phyloP scores from a whole-genome alignment of 2,113 vertebrate genomes.

The Pardalotus punctatus region DNA sequence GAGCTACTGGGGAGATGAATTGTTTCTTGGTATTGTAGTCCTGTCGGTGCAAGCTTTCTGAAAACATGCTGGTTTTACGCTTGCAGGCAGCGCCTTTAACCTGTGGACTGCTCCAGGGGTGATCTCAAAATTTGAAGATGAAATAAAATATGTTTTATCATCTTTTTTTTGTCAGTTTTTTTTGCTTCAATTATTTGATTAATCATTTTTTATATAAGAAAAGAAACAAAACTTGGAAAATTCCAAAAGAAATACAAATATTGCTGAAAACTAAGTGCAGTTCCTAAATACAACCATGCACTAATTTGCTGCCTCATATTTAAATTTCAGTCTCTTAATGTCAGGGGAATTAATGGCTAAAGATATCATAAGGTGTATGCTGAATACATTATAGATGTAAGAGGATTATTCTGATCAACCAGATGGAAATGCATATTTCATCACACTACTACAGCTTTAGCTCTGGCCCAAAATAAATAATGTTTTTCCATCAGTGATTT shows the following conservation, averaged over 20 bases:
- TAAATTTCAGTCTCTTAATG: background rate
- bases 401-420: conserved; percentile 61
- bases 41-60: background rate
- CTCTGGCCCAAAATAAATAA: conserved; percentile 33
- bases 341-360: conserved; percentile 41
- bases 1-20: background rate
- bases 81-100: background rate
- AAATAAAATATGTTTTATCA: background rate
- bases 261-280: background rate
- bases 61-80: background rate
- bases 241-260: background rate
- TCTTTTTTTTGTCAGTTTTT: background rate
- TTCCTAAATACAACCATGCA: background rate
- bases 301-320: background rate
- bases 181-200: background rate
- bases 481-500: conserved; percentile 23
- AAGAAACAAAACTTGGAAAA: background rate
- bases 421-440: conserved; percentile 66
- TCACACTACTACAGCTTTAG: background rate
- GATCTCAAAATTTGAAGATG: background rate
- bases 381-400: conserved; percentile 47
- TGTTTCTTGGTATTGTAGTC: background rate
- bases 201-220: background rate
- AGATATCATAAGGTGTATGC: background rate
- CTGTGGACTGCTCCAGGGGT: background rate